Evolutionary conservation across 1,140 invertebrate genomes (phyloP).

Genomic region (Ceratosolen solmsi): DNA sequence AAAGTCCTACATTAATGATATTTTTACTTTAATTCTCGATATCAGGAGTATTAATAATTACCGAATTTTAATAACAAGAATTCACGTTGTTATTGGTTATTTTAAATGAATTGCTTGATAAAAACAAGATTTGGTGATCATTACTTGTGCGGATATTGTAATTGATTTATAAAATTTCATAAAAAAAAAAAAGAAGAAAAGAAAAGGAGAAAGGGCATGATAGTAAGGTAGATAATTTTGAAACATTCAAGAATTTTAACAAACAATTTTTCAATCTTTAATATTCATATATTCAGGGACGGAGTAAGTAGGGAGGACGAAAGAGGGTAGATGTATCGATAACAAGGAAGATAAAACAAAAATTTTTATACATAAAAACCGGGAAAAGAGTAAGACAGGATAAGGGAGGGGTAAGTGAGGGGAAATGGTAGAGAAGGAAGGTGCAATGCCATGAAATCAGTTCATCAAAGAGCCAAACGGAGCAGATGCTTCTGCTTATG

Average conservation of each 20-base stretch:
- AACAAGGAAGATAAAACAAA: constrained; percentile 4
- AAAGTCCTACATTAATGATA: too few relatives aligned
- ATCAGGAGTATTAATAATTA: too few relatives aligned
- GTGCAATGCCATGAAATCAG: constrained; percentile 60
- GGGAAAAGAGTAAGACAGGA: constrained; percentile 1
- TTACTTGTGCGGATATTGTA: too few relatives aligned
- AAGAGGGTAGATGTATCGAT: background rate
- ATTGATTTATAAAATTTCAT: too few relatives aligned
- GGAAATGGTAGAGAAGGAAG: constrained; percentile 18
- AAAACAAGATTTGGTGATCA: too few relatives aligned
- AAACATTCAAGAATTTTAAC: background rate
- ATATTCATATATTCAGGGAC: background rate
- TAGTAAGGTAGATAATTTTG: too few relatives aligned
- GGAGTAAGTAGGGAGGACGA: background rate
- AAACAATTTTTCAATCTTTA: background rate
- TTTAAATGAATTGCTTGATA: too few relatives aligned
- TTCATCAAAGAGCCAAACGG: constrained; percentile 56
- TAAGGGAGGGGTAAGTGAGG: background rate
- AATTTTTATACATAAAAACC: background rate
- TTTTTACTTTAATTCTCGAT: too few relatives aligned
- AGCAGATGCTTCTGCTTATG: constrained; percentile 60
- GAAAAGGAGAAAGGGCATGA: too few relatives aligned
- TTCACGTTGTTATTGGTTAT: too few relatives aligned
- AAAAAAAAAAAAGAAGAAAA: too few relatives aligned
- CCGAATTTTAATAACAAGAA: too few relatives aligned